Evolutionary conservation across 2,888 invertebrate genomes (phyloP), one percentile per base, ranked within the genome.

Genomic region (Athetis lepigone): DNA sequence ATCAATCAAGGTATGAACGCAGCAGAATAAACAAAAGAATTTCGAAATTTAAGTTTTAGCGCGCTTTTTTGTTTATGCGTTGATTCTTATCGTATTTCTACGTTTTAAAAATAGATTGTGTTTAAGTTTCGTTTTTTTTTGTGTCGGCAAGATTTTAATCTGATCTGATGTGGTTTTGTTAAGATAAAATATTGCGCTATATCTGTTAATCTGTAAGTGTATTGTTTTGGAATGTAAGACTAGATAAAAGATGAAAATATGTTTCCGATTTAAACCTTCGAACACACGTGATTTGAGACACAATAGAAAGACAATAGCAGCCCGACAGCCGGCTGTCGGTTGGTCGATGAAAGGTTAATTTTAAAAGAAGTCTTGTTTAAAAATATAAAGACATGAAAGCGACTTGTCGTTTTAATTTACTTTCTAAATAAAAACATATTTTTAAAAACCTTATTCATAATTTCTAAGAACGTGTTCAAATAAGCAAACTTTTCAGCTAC

Each of bases 1-100:
- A 81, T 82, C 79, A 81, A 79, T 80, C 81, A 70, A 45, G 19
- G 42, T 62, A 55, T 51, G 52, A 59, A 61, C 33, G 46, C 45
- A 39, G 45, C 45, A 72, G 57, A 37, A 55, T 42, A 70, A 78
- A 77, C 72, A 77, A 75, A 72, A 63, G 64, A 65, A 72, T 77
- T 59, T 64, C 69, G 52, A 72, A 77, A 78, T 67, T 74, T 50
- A 57, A 65, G 43, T 63, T 50, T 51, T n/a, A 60, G 61, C 59
- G 55, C 56, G 61, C 63, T 59, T 72, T 64, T 72, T 68, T 62
- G 50, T 69, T 69, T 69, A 66, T 59, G 52, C 60, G 43, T 45
- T 37, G 72, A 78, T 78, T 51, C 21, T 51, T 67, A 78, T 78
- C 75, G 29, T 8, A 21, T 18, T 21, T 42, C 25, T 58, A 49